A percentile compares a stretch with the other conserved stretches of the same genome.
Conservation (phyloP, 2,888 invertebrate genomes). For the Syritta pipiens region DNA sequence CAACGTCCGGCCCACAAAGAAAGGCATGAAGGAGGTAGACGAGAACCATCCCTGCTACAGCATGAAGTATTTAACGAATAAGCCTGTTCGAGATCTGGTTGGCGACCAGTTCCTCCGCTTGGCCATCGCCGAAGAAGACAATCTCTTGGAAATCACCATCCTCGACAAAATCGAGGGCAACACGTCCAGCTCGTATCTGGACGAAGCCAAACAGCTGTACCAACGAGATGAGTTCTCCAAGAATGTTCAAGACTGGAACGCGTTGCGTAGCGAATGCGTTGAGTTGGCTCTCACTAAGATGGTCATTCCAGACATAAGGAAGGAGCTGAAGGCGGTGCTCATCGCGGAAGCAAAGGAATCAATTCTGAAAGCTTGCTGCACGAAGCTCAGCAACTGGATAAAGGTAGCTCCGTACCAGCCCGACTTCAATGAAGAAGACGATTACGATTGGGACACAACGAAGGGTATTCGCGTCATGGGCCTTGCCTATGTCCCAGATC, state of each 20-base stretch:
- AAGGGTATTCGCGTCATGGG: slow-evolving; percentile 91
- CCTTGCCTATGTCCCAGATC: slow-evolving; percentile 92
- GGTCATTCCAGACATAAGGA: slow-evolving; percentile 92
- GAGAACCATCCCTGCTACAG: slow-evolving; percentile 93
- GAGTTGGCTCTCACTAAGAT: slow-evolving; percentile 92
- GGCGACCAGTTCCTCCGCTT: slow-evolving; percentile 95
- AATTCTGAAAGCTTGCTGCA: slow-evolving; percentile 90
- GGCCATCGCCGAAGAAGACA: slow-evolving; percentile 89
- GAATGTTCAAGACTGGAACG: slow-evolving; percentile 97
- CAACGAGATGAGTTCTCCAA: slow-evolving; percentile 94
- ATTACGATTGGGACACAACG: slow-evolving; percentile 92
- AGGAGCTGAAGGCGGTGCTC: slow-evolving; percentile 90
- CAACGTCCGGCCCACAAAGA: slow-evolving; percentile 90
- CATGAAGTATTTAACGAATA: slow-evolving; percentile 94
- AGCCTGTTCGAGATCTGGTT: slow-evolving; percentile 92
- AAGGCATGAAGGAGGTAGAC: slow-evolving; percentile 96
- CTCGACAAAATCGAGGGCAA: slow-evolving; percentile 89
- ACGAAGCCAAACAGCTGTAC: slow-evolving; percentile 89
- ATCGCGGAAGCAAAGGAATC: slow-evolving; percentile 92
- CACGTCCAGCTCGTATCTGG: slow-evolving; percentile 88
- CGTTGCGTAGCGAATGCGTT: slow-evolving; percentile 91
- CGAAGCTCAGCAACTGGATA: slow-evolving; percentile 93
- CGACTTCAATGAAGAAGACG: slow-evolving; percentile 86
- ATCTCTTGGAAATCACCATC: slow-evolving; percentile 86
- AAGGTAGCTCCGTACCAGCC: slow-evolving; percentile 88